Conservation (phyloP, 2,888 invertebrate species). For the Pardosa pseudoannulata region DNA sequence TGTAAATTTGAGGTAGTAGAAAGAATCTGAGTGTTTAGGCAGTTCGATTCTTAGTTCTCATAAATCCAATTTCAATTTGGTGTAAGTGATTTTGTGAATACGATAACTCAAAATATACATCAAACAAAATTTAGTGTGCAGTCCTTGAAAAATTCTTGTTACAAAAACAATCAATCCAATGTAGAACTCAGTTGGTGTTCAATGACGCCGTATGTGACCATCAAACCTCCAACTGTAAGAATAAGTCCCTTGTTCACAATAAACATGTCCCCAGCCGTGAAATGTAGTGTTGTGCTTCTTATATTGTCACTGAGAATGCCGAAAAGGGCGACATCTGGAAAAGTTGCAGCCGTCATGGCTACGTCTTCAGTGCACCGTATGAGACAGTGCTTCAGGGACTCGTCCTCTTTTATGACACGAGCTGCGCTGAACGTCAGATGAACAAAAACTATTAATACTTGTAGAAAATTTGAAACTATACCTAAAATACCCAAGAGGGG, state of each 20-base stretch:
- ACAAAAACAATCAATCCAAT: too few relatives aligned
- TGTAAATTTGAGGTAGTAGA: too few relatives aligned
- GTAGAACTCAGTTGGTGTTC: neutral
- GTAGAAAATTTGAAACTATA: neutral
- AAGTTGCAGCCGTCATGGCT: neutral
- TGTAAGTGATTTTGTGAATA: too few relatives aligned
- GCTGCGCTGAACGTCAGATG: neutral
- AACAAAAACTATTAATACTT: neutral
- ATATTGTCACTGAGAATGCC: neutral
- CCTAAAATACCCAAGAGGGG: neutral
- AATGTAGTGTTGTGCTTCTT: neutral
- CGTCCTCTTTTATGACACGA: neutral
- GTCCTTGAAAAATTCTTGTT: too few relatives aligned
- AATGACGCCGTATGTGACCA: neutral
- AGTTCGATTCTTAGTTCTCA: too few relatives aligned
- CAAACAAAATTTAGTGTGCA: too few relatives aligned
- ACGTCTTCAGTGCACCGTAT: neutral
- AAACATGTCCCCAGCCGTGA: neutral
- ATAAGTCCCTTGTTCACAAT: neutral
- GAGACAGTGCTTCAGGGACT: neutral
- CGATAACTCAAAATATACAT: too few relatives aligned
- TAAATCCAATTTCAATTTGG: too few relatives aligned
- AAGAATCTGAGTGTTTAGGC: too few relatives aligned
- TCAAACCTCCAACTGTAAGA: neutral
- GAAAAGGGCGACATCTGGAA: neutral